Percentiles rank a stretch among this genome's conserved stretches.
These are phyloP conservation scores for Nemotelus pantherinus DNA, from an alignment of 2,888 invertebrate genomes.

Conservation along the genomic window DNA sequence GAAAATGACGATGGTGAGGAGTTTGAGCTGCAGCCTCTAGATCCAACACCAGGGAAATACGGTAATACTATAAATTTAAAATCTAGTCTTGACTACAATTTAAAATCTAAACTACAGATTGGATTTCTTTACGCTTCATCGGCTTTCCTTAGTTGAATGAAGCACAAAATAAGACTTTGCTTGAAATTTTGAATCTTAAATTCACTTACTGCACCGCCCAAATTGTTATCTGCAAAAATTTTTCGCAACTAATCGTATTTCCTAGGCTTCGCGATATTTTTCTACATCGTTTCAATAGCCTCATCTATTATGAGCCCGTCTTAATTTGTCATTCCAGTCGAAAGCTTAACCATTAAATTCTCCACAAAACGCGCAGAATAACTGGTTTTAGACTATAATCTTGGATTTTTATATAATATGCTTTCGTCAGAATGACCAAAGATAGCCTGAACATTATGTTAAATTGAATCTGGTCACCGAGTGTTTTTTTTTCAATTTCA, in stretches of 20 bases:
- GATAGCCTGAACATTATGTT: no score
- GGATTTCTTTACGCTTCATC: no score
- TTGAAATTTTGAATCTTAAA: no score
- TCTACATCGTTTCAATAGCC: constrained; percentile 7
- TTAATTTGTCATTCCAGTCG: constrained; percentile 30
- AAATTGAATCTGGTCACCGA: no score
- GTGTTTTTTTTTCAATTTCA: no score
- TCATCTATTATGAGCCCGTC: constrained; percentile 23
- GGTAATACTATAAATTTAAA: neutral
- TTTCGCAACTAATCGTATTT: neutral
- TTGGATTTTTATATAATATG: no score
- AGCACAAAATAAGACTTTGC: no score
- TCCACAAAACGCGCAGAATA: neutral
- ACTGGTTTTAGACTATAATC: constrained; percentile 11
- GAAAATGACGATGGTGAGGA: constrained; percentile 1
- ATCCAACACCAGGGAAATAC: constrained; percentile 30
- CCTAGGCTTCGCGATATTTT: constrained; percentile 4
- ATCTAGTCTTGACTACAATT: neutral
- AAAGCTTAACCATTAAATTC: constrained; percentile 16
- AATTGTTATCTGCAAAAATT: neutral
- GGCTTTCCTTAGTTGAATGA: no score
- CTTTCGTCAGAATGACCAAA: no score
- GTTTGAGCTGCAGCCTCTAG: constrained; percentile 30
- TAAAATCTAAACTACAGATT: neutral
- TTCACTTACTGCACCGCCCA: no score